Base-by-base conservation (phyloP, 1,140 invertebrate species). In the Chymomyza costata region DNA sequence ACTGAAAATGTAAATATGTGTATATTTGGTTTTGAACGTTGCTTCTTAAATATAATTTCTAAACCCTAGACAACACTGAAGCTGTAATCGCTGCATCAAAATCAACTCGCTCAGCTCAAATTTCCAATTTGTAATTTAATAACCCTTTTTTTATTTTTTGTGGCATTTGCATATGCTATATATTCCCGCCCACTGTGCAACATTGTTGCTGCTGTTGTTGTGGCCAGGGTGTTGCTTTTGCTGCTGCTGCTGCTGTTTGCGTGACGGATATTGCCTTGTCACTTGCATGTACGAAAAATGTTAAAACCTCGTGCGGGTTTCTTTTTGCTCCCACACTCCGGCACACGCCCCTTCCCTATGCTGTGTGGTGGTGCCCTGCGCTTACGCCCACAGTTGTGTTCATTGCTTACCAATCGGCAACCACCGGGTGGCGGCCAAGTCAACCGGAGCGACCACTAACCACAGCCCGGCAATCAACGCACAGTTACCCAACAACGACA, bases 191-290 rank as follows among this genome's bases (percentile, higher is more conserved):
- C 25, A 35, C 31, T 32, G 17, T 47, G 39, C 48, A 54, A 35
- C n/a, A n/a, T n/a, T n/a, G 35, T 47, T 64, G 69, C 41, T 74
- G 62, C 43, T 55, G 62, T 8, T 55, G 52, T 18, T 51, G 25
- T 25, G 21, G 5, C 25, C 5, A 28, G 15, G 39, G 10, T 35
- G 51, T 1, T 61, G 43, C 6, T 65, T 66, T 19, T 63, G 43
- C 11, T 57, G 56, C 48, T 68, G 52, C 21, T 62, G 68, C 46
- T 78, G 71, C 46, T 64, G 73, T 60, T 78, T 71, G 73, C 73
- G 73, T 78, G 73, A 78, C 73, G 73, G 73, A 78, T 78, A 78
- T 78, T 78, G 73, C 73, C 73, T 78, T 78, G 73, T 78, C 73
- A 78, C 73, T 78, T 80, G 73, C 74, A 80, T 80, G 73, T 80